These are phyloP conservation scores for Notocelia uddmanniana DNA, from an alignment of 2,888 invertebrate genomes.

Conservation along the genomic window DNA sequence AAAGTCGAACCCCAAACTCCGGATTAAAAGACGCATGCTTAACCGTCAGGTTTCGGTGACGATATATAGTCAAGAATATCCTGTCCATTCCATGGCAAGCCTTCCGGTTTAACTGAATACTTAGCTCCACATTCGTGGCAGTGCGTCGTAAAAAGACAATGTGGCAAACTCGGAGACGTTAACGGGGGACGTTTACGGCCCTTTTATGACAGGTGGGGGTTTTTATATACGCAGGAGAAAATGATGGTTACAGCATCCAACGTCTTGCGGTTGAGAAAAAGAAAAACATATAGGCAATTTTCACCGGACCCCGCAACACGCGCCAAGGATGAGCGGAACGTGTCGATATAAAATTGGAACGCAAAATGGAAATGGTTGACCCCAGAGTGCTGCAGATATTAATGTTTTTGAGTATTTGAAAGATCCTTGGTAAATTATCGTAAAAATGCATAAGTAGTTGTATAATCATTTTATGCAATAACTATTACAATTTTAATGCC, in stretches of 20 bases:
- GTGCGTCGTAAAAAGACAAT: conserved; percentile 42
- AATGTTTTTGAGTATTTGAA: no score
- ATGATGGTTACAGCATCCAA: conserved; percentile 10
- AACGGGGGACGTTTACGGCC: conserved; percentile 33
- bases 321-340: not conserved
- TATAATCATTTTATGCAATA: no score
- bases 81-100: conserved; percentile 6
- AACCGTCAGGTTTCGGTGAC: not conserved
- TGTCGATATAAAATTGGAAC: no score
- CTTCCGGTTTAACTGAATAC: conserved; percentile 26
- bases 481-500: no score
- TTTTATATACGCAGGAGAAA: conserved; percentile 12
- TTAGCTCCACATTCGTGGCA: conserved; percentile 20
- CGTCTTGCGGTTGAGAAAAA: not conserved
- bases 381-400: no score
- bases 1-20: no score
- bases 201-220: conserved; percentile 44
- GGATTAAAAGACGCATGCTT: no score
- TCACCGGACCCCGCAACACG: not conserved
- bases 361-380: no score
- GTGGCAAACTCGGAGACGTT: conserved; percentile 30
- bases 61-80: not conserved
- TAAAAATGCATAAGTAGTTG: no score
- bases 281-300: not conserved
- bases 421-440: no score